Conservation (phyloP, 2,797 vertebrate species). For the Huso huso region DNA sequence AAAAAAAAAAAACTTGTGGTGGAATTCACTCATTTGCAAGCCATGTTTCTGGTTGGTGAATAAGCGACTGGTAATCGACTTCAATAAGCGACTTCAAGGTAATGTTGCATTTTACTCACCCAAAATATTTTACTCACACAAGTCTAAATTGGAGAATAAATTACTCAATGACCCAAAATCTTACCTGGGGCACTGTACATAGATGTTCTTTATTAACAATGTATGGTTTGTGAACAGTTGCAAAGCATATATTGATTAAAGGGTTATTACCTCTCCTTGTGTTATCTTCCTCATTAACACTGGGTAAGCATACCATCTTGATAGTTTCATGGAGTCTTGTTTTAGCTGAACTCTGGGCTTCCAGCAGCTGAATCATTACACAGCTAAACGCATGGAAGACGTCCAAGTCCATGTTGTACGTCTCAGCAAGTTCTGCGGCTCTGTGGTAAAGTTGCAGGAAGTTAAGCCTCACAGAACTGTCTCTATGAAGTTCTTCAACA, state of each 20-base stretch:
- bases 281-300: constrained; percentile 25
- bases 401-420: not conserved
- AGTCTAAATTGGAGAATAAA: too few species aligned
- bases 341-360: constrained; percentile 33
- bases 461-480: constrained; percentile 41
- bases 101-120: too few species aligned
- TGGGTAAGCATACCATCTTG: constrained; percentile 39
- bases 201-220: too few species aligned
- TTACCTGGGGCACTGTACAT: too few species aligned
- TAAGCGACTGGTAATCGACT: too few species aligned
- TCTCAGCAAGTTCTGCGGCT: constrained; percentile 35
- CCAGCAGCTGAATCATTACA: constrained; percentile 66
- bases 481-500: constrained; percentile 42
- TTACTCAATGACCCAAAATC: too few species aligned
- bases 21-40: too few species aligned
- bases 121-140: too few species aligned
- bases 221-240: too few species aligned
- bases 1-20: too few species aligned
- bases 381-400: constrained; percentile 51
- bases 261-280: constrained; percentile 57
- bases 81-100: too few species aligned
- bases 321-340: constrained; percentile 33
- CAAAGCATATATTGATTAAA: not conserved
- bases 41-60: too few species aligned
- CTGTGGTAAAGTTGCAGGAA: constrained; percentile 67